Conservation (phyloP, 2,888 invertebrate genomes). For the Heliconius ethilla region DNA sequence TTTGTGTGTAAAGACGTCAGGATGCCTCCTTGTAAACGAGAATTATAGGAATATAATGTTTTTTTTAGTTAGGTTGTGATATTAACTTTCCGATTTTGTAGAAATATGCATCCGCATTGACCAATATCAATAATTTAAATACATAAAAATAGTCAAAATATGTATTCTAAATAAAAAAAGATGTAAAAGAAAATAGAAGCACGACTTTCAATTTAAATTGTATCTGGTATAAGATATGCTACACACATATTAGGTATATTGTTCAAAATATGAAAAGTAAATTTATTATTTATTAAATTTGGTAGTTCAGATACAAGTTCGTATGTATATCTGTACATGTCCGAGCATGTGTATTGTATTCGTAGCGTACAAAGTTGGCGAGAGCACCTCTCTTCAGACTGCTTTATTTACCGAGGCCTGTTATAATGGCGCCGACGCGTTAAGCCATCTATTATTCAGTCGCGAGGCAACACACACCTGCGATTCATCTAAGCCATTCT, state of each 20-base stretch:
- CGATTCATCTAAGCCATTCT: constrained; percentile 25
- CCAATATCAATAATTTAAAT: neutral
- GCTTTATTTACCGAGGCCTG: constrained; percentile 29
- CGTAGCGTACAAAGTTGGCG: constrained; percentile 14
- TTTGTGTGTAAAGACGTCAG: too few relatives aligned
- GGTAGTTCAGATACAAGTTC: neutral
- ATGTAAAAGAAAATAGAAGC: neutral
- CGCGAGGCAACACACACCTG: constrained; percentile 17
- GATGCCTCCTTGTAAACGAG: too few relatives aligned
- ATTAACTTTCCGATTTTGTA: neutral
- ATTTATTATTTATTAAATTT: neutral
- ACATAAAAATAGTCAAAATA: neutral
- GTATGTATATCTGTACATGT: constrained; percentile 7
- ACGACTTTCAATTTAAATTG: neutral
- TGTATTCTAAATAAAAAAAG: neutral
- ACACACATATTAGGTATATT: neutral
- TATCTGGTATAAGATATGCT: neutral
- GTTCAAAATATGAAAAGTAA: neutral
- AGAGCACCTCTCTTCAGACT: constrained; percentile 23
- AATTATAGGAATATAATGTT: too few relatives aligned
- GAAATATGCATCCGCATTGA: too few relatives aligned
- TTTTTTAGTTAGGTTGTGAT: too few relatives aligned
- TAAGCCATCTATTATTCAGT: constrained; percentile 29
- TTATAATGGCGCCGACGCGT: constrained; percentile 22
- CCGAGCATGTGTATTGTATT: constrained; percentile 8